Evolutionary conservation across 2,888 invertebrate species (phyloP).

Genomic region (Silvanus unidentatus): DNA sequence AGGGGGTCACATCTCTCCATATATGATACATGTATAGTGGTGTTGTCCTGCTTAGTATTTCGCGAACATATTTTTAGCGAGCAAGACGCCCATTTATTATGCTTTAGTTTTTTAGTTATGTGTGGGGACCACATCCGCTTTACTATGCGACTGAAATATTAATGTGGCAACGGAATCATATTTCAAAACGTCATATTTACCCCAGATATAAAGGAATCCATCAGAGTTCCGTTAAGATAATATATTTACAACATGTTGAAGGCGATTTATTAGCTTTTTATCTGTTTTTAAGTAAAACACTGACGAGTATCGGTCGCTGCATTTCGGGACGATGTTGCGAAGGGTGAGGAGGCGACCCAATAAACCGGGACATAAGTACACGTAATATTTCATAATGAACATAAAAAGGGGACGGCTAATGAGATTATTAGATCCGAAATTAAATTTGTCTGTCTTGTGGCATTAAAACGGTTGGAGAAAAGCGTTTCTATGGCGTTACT

Average conservation of each 20-base stretch:
- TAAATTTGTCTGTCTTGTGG: background rate
- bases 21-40: too few species aligned
- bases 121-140: slow-evolving; percentile 25
- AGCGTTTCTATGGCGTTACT: background rate
- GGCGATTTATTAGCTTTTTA: slow-evolving; percentile 5
- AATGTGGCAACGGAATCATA: slow-evolving; percentile 33
- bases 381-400: slow-evolving; percentile 1
- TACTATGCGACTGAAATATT: slow-evolving; percentile 33
- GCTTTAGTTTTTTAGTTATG: slow-evolving; percentile 29
- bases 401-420: background rate
- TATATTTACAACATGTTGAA: slow-evolving; percentile 9
- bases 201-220: slow-evolving; percentile 7
- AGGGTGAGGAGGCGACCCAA: too few species aligned
- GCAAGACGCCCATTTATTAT: slow-evolving; percentile 28
- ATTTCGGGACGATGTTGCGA: too few species aligned
- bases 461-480: background rate
- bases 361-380: slow-evolving; percentile 1
- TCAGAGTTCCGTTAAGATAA: slow-evolving; percentile 6
- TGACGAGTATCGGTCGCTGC: too few species aligned
- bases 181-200: slow-evolving; percentile 25
- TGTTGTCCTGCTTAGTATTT: slow-evolving; percentile 16
- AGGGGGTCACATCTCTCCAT: too few species aligned
- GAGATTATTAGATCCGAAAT: slow-evolving; percentile 2
- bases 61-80: slow-evolving; percentile 19
- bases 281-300: background rate